Base-by-base conservation (phyloP, 2,888 invertebrate genomes). In the Emmelina monodactyla region DNA sequence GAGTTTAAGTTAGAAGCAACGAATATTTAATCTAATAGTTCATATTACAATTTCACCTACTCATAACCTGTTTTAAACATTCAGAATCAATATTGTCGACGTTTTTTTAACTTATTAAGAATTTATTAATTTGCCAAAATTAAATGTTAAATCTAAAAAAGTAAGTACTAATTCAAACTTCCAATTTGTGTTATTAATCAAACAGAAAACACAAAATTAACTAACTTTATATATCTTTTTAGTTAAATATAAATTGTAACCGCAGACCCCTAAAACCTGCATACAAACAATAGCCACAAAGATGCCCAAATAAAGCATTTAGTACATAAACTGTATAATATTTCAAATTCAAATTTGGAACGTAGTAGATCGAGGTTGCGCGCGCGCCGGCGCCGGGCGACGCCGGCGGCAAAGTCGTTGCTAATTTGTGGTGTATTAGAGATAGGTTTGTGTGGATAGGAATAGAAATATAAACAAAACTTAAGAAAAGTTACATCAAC, bases 341-440 rank as follows among this genome's bases (percentile, higher is more conserved):
- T 56, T 61, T 68, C 68, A 64, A 61, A 57, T 62, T 68, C 67
- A 64, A 63, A 72, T 72, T 69, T 67, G 67, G 71, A 58, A 65
- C 54, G 47, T 34, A 12, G 25, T 11, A 25, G 19, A 9, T 29
- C 33, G 34, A 35, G 32, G 39, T 30, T 44, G 69, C 72, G 68
- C 67, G 71, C 60, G 70, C 72, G 46, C 45, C 61, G 72, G 68
- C 67, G 71, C 60, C 70, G 72, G 46, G 46, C 61, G 72, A 71
- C 75, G 69, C 68, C 65, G 48, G 28, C 47, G 49, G 51, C 53
- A 52, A 56, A 55, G 53, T 49, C 55, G 49, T 50, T 49, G 50
- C 45, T 49, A 49, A 54, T 49, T 49, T 41, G 37, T 29, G 11
- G 32, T 13, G 42, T 38, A 36, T 6, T 29, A 29, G 12, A 28